Conservation (phyloP, 2,113 vertebrate genomes). For the Psophia crepitans region DNA sequence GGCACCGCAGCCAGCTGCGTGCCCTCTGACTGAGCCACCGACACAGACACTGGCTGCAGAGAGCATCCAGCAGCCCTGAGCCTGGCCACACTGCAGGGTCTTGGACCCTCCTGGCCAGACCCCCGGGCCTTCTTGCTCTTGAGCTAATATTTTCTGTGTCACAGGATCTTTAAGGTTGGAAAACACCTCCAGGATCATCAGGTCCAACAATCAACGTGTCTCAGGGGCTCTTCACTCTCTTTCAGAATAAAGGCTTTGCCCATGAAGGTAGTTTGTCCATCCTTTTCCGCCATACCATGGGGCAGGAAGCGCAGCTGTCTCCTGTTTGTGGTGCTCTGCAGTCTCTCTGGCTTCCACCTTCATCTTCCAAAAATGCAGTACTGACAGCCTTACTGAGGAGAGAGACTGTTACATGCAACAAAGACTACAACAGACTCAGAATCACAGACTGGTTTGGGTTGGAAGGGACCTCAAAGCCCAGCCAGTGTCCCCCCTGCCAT, state of each 20-base stretch:
- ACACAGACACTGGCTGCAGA: background rate
- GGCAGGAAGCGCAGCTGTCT: background rate
- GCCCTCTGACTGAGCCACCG: background rate
- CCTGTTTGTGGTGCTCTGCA: background rate
- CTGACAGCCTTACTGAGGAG: background rate
- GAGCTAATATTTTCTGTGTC: background rate
- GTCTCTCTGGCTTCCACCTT: background rate
- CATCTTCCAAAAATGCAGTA: background rate
- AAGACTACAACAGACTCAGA: background rate
- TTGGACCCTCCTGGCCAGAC: background rate
- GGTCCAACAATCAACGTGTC: no score
- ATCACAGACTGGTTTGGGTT: no score
- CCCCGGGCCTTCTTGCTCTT: background rate
- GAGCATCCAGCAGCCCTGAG: background rate
- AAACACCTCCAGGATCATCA: no score
- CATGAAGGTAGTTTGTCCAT: background rate
- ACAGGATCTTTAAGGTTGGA: no score
- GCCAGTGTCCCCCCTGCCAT: no score
- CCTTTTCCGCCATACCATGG: background rate
- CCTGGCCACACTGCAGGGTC: rapidly evolving
- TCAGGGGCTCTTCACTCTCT: background rate
- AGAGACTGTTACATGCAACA: background rate
- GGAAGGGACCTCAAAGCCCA: no score
- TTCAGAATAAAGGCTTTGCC: background rate
- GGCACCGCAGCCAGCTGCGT: rapidly evolving